A percentile compares a stretch with the other conserved stretches of the same genome.
Evolutionary conservation across 1,140 invertebrate genomes (phyloP).

Genomic region (Babylonia areolata): DNA sequence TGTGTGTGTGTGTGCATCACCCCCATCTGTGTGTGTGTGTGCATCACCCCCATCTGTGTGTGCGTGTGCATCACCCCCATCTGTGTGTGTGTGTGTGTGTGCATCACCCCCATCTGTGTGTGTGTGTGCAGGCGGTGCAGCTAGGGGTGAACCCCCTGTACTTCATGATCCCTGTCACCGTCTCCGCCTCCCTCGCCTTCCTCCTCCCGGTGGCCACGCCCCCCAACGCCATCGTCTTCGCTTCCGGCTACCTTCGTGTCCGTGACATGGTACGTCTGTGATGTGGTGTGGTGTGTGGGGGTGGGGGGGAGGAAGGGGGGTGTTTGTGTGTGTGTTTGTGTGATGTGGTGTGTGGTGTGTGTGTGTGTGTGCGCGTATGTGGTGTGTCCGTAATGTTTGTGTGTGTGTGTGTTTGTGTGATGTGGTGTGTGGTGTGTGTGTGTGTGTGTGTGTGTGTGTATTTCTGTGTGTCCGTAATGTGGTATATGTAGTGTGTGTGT

Average conservation of each 20-base stretch:
- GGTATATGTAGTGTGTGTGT: neutral
- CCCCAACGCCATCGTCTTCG: slow-evolving; percentile 94
- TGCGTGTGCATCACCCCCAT: slow-evolving; percentile 63
- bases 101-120: neutral
- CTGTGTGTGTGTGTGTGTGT: slow-evolving; percentile 29
- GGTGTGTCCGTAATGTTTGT: neutral
- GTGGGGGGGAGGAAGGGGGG: no score
- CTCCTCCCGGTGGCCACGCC: slow-evolving; percentile 90
- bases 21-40: slow-evolving; percentile 24
- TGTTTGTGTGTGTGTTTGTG: neutral
- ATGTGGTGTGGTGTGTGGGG: neutral
- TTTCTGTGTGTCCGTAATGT: neutral
- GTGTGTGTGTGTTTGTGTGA: neutral
- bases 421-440: neutral
- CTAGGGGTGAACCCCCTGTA: slow-evolving; percentile 86
- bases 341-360: neutral
- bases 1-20: slow-evolving; percentile 34
- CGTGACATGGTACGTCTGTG: slow-evolving; percentile 76
- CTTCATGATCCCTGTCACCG: slow-evolving; percentile 89
- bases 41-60: slow-evolving; percentile 58
- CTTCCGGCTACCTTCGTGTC: slow-evolving; percentile 73
- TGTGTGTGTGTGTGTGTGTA: neutral
- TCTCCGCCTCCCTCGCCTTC: slow-evolving; percentile 86
- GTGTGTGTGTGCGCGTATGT: neutral
- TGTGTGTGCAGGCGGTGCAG: slow-evolving; percentile 73